A percentile compares a stretch with the other conserved stretches of the same genome.
phyloP scores from a whole-genome alignment of 2,113 vertebrate species.

The Pseudopodoces humilis region DNA sequence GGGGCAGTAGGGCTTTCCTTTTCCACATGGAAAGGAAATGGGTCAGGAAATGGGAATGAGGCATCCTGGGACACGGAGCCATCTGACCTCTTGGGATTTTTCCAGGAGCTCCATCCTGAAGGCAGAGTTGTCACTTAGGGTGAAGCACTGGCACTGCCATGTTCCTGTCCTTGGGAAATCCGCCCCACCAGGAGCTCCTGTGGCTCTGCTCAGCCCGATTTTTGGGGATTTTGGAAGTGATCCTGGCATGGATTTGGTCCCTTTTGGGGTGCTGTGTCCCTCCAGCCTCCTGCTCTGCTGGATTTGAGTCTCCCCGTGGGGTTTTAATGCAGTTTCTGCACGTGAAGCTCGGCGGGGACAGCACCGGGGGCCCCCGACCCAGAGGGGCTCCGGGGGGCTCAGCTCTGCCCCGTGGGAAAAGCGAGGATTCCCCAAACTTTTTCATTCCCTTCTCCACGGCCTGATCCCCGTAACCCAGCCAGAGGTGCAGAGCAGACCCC shows the following conservation, averaged over 20 bases:
- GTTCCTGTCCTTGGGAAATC: fast-evolving
- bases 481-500: neutral
- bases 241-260: neutral
- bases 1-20: neutral
- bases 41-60: neutral
- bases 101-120: neutral
- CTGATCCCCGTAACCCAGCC: neutral
- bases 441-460: neutral
- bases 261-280: neutral
- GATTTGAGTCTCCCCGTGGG: fast-evolving
- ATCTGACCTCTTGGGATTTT: fast-evolving
- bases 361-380: fast-evolving
- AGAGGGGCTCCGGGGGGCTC: neutral
- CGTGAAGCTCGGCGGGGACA: neutral
- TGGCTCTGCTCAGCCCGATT: neutral
- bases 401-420: neutral
- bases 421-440: neutral
- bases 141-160: fast-evolving
- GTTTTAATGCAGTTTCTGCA: fast-evolving
- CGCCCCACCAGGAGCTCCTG: neutral
- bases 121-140: neutral
- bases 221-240: neutral
- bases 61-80: neutral
- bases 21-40: neutral
- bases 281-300: fast-evolving